phyloP scores from a whole-genome alignment of 2,797 vertebrate species.

The Dryobates pubescens region DNA sequence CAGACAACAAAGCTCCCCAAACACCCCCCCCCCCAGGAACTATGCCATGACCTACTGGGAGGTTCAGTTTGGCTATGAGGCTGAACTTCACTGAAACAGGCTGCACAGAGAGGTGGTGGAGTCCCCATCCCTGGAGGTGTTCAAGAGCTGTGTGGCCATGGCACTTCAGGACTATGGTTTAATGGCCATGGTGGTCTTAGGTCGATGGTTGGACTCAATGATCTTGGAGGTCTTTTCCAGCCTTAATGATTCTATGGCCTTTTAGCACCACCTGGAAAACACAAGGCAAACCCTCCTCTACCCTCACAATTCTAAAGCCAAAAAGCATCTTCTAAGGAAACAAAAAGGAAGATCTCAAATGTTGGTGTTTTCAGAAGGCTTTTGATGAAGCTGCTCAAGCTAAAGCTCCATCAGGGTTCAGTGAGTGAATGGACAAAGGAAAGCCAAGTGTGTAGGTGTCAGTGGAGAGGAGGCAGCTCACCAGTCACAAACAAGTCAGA shows the following conservation, averaged over 20 bases:
- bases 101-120: too few relatives aligned
- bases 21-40: fast-evolving
- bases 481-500: background rate
- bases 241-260: background rate
- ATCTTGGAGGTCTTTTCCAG: too few relatives aligned
- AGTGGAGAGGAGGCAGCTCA: background rate
- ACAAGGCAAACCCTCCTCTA: background rate
- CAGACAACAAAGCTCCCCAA: fast-evolving
- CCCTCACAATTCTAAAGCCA: background rate
- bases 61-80: too few relatives aligned
- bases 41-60: background rate
- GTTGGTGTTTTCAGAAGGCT: background rate
- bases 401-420: background rate
- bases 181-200: too few relatives aligned
- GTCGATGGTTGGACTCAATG: too few relatives aligned
- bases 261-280: background rate
- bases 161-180: too few relatives aligned
- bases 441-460: background rate
- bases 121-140: too few relatives aligned
- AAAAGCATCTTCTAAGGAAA: background rate
- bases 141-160: too few relatives aligned
- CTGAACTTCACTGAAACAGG: too few relatives aligned
- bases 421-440: too few relatives aligned
- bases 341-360: background rate
- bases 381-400: background rate